phyloP scores from a whole-genome alignment of 2,113 vertebrate genomes.

The Rhagologus leucostigma region DNA sequence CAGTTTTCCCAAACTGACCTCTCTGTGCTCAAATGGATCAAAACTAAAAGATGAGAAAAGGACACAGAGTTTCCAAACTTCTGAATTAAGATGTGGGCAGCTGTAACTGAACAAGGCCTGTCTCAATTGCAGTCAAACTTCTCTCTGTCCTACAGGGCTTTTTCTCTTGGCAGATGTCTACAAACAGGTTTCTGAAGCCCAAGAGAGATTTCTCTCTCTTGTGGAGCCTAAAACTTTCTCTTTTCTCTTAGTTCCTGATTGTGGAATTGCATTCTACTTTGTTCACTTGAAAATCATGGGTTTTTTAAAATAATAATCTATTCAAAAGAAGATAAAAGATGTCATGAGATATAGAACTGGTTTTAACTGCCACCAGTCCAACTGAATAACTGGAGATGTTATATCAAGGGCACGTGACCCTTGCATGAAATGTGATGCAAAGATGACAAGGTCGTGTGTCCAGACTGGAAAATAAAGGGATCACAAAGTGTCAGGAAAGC shows the following conservation, averaged over 20 bases:
- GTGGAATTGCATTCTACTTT: not conserved
- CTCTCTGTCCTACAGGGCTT: not conserved
- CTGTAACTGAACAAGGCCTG: not conserved
- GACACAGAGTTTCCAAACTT: not conserved
- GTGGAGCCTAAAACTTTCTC: not conserved
- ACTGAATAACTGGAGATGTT: not conserved
- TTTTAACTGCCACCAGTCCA: not conserved
- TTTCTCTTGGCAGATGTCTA: not conserved
- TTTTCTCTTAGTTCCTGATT: not conserved
- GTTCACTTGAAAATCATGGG: not conserved
- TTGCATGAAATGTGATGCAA: not conserved
- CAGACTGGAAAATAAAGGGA: not conserved
- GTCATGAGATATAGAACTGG: not conserved
- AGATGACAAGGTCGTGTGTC: not conserved
- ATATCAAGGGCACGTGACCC: accelerated
- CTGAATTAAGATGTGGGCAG: not conserved
- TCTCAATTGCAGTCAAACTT: not conserved
- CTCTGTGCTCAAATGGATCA: not conserved
- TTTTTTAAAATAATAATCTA: not conserved
- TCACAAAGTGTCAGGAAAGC: not conserved
- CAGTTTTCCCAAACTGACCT: not conserved
- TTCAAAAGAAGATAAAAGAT: not conserved
- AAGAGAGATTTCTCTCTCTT: not conserved
- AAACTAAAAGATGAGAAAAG: not conserved
- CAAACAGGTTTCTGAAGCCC: not conserved